Base-by-base conservation (phyloP, 2,113 vertebrate species). In the Prunella himalayana region DNA sequence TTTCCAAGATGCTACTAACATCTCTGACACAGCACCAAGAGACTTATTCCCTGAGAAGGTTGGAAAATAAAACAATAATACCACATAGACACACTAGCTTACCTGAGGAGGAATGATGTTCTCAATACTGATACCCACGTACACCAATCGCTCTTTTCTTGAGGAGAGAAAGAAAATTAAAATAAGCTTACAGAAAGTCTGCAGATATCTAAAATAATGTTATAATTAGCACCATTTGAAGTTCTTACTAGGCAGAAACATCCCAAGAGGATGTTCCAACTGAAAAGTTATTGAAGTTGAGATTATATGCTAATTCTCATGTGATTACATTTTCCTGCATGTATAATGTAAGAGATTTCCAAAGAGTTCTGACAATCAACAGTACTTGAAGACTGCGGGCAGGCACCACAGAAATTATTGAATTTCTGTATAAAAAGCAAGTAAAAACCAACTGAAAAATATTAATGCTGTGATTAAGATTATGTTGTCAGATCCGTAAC, bases 71-170 rank as follows among this genome's bases (percentile, higher is more conserved):
- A 84, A 10, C 19, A 61, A 0, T 19, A 63, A 23, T 4, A n/a
- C 10, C 44, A n/a, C 10, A 15, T 0, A 56, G 39, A 25, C 6
- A 6, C 15, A 81, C 27, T 51, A 64, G 97, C 99, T 98, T 97
- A 99, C 99, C 59, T 99, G 98, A 41, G 99, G 99, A 92, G 99
- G 99, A 91, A 99, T 99, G 97, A 99, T 99, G 98, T 99, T 99
- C 97, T 99, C 99, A 90, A 99, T 99, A 44, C 99, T 99, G 98
- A 99, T 99, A 59, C 99, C 99, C 65, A 99, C 99, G 6, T 99
- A 99, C 42, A 99, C 99, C 97, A 99, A 97, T 8, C 99, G 98
- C 92, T 99, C 99, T 97, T 99, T 99, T 98, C 99, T 98, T 99
- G 93, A 72, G 49, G 82, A 93, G 77, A 87, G 57, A 80, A 94